These are phyloP conservation scores for Lemur catta DNA, from an alignment of 2,797 vertebrate genomes.

Conservation along the genomic window DNA sequence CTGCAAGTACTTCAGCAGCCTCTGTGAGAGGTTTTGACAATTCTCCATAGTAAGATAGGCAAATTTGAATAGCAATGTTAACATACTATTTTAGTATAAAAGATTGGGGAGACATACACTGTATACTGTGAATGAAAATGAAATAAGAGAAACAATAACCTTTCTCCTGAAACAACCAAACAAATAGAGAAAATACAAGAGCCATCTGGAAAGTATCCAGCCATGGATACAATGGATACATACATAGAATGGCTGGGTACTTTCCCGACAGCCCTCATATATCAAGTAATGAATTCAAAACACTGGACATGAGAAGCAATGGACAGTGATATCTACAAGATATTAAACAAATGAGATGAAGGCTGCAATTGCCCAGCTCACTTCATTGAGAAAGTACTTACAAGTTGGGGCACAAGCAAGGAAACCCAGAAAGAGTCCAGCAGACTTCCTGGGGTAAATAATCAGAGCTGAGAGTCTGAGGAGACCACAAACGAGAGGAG, in stretches of 20 bases:
- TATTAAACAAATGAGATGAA: not conserved
- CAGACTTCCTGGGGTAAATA: not conserved
- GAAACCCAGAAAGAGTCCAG: not conserved
- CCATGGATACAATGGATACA: no score
- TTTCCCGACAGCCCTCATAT: no score
- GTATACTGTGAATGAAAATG: not conserved
- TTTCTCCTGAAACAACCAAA: not conserved
- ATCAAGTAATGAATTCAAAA: not conserved
- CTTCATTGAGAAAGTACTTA: not conserved
- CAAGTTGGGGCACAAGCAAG: rapidly evolving
- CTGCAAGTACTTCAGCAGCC: not conserved
- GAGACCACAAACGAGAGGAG: not conserved
- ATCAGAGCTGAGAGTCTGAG: not conserved
- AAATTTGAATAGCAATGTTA: not conserved
- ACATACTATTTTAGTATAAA: not conserved
- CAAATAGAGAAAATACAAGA: not conserved
- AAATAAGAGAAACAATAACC: not conserved
- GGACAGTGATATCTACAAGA: not conserved
- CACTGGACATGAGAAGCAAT: not conserved
- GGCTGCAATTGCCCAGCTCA: not conserved
- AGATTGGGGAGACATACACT: not conserved
- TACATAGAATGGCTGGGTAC: no score
- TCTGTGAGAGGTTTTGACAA: not conserved
- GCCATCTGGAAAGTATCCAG: no score
- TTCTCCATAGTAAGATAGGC: not conserved